phyloP scores from a whole-genome alignment of 2,888 invertebrate species.

The Chironomus tentans region DNA sequence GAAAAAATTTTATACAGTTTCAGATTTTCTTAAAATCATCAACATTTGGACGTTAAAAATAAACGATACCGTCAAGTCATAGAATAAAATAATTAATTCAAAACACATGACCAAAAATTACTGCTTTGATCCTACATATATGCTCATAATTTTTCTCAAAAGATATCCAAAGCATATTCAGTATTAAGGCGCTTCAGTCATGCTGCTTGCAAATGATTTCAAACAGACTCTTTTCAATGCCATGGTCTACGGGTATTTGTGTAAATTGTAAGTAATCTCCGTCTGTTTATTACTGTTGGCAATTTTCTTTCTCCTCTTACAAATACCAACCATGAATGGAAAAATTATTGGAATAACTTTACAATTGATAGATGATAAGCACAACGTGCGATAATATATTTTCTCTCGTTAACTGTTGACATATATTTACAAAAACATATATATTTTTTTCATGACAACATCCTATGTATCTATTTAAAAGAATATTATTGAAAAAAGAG shows the following conservation, averaged over 20 bases:
- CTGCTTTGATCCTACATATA: too few relatives aligned
- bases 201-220: neutral
- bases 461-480: neutral
- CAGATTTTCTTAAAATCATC: too few relatives aligned
- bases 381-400: slow-evolving; percentile 6
- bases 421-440: slow-evolving; percentile 5
- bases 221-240: neutral
- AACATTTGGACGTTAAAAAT: too few relatives aligned
- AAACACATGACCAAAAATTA: too few relatives aligned
- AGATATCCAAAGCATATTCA: too few relatives aligned
- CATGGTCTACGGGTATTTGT: neutral
- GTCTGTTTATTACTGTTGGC: neutral
- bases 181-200: neutral
- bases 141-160: too few relatives aligned
- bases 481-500: neutral
- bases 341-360: slow-evolving; percentile 14
- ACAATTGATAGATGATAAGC: slow-evolving; percentile 12
- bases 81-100: too few relatives aligned
- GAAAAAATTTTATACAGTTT: too few relatives aligned
- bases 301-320: neutral
- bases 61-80: too few relatives aligned
- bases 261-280: neutral
- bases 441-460: neutral
- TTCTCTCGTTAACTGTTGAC: slow-evolving; percentile 16
- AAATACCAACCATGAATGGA: neutral